These are phyloP conservation scores for Erebia aethiops DNA, from an alignment of 2,888 invertebrate species.

Conservation along the genomic window DNA sequence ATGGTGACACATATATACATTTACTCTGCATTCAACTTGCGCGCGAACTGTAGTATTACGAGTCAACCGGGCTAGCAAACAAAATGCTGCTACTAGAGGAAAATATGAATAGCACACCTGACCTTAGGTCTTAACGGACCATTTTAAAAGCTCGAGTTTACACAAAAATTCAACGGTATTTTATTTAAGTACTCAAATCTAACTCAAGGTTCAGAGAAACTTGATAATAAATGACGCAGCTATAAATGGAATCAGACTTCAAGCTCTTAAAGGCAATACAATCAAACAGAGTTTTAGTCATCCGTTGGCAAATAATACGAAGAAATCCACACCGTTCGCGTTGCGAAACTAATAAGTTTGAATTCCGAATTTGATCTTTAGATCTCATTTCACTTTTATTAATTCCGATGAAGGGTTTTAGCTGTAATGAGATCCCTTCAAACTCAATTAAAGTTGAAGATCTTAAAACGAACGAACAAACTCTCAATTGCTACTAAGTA, in stretches of 20 bases:
- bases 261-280: background rate
- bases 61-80: too few relatives aligned
- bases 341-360: constrained; percentile 3
- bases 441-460: constrained; percentile 13
- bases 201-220: too few relatives aligned
- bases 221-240: too few relatives aligned
- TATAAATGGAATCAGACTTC: background rate
- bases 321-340: background rate
- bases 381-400: constrained; percentile 13
- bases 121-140: background rate
- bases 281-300: background rate
- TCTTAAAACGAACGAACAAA: constrained; percentile 13
- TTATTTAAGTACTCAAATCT: background rate
- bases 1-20: too few relatives aligned
- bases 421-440: constrained; percentile 1
- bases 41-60: too few relatives aligned
- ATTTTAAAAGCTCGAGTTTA: background rate
- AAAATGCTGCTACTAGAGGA: too few relatives aligned
- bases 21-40: too few relatives aligned
- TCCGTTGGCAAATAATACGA: background rate
- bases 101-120: background rate
- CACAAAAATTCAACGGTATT: background rate
- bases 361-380: constrained; percentile 2
- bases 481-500: background rate
- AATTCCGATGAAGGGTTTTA: constrained; percentile 7